Percentiles rank a stretch among this genome's conserved stretches.
Evolutionary conservation across 92 coral and sea anemone species (phyloP).

Genomic region (Palythoa heliodiscus): DNA sequence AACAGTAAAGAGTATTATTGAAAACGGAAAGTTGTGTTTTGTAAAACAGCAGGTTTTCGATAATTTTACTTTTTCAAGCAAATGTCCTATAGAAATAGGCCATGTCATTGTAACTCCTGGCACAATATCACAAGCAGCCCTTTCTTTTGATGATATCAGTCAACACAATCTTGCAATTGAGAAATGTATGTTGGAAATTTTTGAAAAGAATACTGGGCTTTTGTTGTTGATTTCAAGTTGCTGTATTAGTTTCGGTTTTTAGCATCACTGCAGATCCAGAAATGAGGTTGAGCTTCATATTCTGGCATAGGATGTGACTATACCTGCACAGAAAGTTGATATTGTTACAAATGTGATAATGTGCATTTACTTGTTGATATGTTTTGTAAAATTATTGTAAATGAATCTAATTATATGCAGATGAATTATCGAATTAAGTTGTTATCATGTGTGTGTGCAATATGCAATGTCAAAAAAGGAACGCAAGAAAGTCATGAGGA

Average conservation of each 20-base stretch:
- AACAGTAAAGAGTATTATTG: slow-evolving; percentile 19
- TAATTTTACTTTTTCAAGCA: no score
- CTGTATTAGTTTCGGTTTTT: slow-evolving; percentile 2
- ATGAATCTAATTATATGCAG: not conserved
- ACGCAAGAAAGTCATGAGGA: slow-evolving; percentile 52
- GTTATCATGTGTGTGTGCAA: slow-evolving; percentile 46
- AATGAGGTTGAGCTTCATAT: not conserved
- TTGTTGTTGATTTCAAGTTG: slow-evolving; percentile 8
- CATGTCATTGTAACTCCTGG: slow-evolving; percentile 18
- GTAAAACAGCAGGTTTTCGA: slow-evolving; percentile 11
- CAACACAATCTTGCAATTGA: slow-evolving; percentile 22
- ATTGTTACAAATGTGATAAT: slow-evolving; percentile 16
- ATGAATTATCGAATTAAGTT: not conserved
- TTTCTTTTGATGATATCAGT: slow-evolving; percentile 21
- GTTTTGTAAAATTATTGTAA: slow-evolving; percentile 28
- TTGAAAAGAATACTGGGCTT: slow-evolving; percentile 6
- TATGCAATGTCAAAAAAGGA: slow-evolving; percentile 57
- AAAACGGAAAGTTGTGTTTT: slow-evolving; percentile 14
- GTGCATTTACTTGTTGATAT: slow-evolving; percentile 35
- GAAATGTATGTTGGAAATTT: slow-evolving; percentile 19
- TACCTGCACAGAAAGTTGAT: slow-evolving; percentile 19
- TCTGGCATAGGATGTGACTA: slow-evolving; percentile 4
- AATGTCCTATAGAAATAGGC: slow-evolving; percentile 15
- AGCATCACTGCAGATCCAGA: not conserved
- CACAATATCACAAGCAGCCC: slow-evolving; percentile 14